phyloP scores from a whole-genome alignment of 1,140 invertebrate species.

The Plectus sambesii region DNA sequence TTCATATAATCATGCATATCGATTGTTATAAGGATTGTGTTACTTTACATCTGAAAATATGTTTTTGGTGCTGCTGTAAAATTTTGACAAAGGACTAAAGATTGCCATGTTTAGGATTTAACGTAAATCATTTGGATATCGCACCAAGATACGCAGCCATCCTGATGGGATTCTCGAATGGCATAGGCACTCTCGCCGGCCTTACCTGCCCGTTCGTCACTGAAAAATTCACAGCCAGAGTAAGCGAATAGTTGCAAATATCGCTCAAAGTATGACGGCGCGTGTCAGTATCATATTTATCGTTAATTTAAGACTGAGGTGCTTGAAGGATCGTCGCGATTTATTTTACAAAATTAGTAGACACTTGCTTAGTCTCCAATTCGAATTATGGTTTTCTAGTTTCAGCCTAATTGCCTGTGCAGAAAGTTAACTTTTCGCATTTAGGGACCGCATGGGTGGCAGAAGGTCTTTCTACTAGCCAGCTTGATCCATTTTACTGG shows the following conservation, averaged over 20 bases:
- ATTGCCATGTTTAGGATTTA: constrained; percentile 66
- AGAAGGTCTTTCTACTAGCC: constrained; percentile 84
- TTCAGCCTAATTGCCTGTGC: neutral
- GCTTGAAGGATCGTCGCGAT: no score
- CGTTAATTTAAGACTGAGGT: constrained; percentile 5
- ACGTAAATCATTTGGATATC: constrained; percentile 96
- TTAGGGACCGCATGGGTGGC: constrained; percentile 71
- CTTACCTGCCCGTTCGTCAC: constrained; percentile 82
- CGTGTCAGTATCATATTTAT: constrained; percentile 17
- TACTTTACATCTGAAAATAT: no score
- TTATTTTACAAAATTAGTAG: neutral
- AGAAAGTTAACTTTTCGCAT: no score
- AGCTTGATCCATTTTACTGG: constrained; percentile 86
- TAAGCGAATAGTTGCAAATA: constrained; percentile 46
- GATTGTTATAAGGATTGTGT: no score
- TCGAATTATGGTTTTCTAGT: neutral
- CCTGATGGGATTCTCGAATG: constrained; percentile 94
- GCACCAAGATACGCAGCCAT: constrained; percentile 94
- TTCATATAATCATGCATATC: no score
- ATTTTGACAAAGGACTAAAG: constrained; percentile 52
- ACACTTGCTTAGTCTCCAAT: neutral
- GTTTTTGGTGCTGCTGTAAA: no score
- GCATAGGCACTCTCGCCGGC: constrained; percentile 87
- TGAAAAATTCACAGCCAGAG: constrained; percentile 68
- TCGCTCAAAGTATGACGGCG: constrained; percentile 7